Percentiles rank a stretch among this genome's conserved stretches.
Evolutionary conservation across 2,888 invertebrate genomes (phyloP).

Genomic region (Drosophila mayaguana): DNA sequence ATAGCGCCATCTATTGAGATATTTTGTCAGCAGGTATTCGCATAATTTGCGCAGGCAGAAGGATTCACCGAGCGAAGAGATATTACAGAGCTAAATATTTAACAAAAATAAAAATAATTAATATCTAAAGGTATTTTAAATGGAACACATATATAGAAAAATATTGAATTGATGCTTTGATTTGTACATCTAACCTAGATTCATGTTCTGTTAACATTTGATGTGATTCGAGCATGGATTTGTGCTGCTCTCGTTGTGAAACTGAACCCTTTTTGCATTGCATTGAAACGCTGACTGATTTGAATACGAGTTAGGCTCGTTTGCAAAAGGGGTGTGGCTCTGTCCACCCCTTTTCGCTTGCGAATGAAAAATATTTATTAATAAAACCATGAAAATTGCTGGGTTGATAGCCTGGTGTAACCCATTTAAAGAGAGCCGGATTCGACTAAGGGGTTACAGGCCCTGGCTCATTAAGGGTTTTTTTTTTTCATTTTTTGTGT

Average conservation of each 20-base stretch:
- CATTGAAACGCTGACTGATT: slow-evolving; percentile 10
- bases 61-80: background rate
- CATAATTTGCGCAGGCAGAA: background rate
- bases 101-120: background rate
- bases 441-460: slow-evolving; percentile 16
- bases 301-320: slow-evolving; percentile 27
- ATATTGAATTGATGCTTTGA: background rate
- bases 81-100: too few species aligned
- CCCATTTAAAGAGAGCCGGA: slow-evolving; percentile 14
- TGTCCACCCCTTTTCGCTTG: slow-evolving; percentile 28
- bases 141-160: background rate
- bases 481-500: background rate
- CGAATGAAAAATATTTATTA: slow-evolving; percentile 62
- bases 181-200: background rate
- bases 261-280: slow-evolving; percentile 11
- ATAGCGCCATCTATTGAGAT: slow-evolving; percentile 33
- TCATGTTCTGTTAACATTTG: background rate
- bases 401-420: slow-evolving; percentile 38
- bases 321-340: slow-evolving; percentile 48
- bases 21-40: background rate
- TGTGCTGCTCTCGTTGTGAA: slow-evolving; percentile 1
- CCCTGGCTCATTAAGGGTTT: slow-evolving; percentile 8
- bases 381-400: slow-evolving; percentile 51
- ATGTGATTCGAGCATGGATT: slow-evolving; percentile 15
- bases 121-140: background rate